Base-by-base conservation (phyloP, 2,113 vertebrate genomes). In the Paralichthys olivaceus region DNA sequence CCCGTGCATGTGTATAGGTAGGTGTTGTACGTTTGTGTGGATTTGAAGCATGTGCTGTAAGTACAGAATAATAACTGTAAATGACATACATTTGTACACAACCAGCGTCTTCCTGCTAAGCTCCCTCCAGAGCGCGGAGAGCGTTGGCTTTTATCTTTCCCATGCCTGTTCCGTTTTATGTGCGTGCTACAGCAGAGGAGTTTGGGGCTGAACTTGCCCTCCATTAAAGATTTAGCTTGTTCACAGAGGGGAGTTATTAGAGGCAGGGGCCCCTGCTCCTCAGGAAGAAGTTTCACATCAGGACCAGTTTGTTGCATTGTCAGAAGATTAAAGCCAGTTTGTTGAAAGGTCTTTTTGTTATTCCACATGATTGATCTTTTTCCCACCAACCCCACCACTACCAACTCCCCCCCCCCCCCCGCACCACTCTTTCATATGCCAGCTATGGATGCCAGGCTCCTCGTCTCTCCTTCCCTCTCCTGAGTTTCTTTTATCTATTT, bases 301-400 rank as follows among this genome's bases (percentile, higher is more conserved):
- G 81, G 84, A 84, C 78, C 80, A 87, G 90, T 93, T 93, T 91
- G 86, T 91, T 90, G 83, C 80, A 72, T 90, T 91, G 90, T 91
- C 87, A 83, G 62, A 75, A 92, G 89, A 92, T 93, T 91, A 94
- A 92, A 94, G 92, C 29, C 73, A 59, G 61, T 90, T 93, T 87
- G 86, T 77, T 87, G 89, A 93, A 91, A 92, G 87, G 80, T 84
- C 79, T 85, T 86, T 92, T 87, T 84, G 85, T 81, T 72, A 73
- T 91, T 91, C 88, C 80, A 81, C 77, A 67, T 89, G 90, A 91
- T 87, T 93, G 92, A 93, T 90, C 88, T 80, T 68, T 58, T 67
- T 59, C 69, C 68, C 19, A 57, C 43, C 72, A 2, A 25, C 53
- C 29, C 53, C 53, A 40, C 49, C 45, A 32, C 45, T 49, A 17